Percentiles rank a stretch among this genome's conserved stretches.
phyloP scores from a whole-genome alignment of 1,140 invertebrate species.

The Procambarus clarkii region DNA sequence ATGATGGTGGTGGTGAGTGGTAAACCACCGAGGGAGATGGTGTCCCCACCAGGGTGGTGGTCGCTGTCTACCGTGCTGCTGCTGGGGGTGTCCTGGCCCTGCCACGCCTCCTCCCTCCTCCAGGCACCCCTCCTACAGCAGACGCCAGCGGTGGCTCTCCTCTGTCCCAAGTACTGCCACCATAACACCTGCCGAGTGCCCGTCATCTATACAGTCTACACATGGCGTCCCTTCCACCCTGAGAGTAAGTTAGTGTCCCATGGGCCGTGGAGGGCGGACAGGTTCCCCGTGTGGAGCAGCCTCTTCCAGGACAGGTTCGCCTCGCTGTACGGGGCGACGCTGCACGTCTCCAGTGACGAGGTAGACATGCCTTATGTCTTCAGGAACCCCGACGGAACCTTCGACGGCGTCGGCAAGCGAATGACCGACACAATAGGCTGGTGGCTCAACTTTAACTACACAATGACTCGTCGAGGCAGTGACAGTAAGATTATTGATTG shows the following conservation, averaged over 20 bases:
- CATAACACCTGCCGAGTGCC: neutral
- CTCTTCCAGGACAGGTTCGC: slow-evolving; percentile 36
- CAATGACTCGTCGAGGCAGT: neutral
- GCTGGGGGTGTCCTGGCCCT: neutral
- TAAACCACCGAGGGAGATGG: neutral
- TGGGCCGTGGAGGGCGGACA: neutral
- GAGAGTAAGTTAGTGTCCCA: neutral
- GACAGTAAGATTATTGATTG: neutral
- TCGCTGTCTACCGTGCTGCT: neutral
- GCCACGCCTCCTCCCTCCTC: neutral
- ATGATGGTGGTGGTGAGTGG: neutral
- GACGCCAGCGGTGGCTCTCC: neutral
- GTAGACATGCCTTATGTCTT: slow-evolving; percentile 33
- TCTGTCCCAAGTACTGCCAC: slow-evolving; percentile 1
- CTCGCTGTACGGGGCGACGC: slow-evolving; percentile 4
- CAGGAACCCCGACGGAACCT: neutral
- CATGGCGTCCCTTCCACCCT: neutral
- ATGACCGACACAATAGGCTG: slow-evolving; percentile 1
- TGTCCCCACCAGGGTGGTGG: neutral
- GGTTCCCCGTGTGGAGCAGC: slow-evolving; percentile 4
- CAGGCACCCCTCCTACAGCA: neutral
- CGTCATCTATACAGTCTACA: neutral
- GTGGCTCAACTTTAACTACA: slow-evolving; percentile 33
- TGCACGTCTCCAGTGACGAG: neutral
- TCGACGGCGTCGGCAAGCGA: slow-evolving; percentile 13